Evolutionary conservation across 1,140 invertebrate species (phyloP), one percentile per base, ranked within the genome.

Genomic region (Bombus pyrosoma): DNA sequence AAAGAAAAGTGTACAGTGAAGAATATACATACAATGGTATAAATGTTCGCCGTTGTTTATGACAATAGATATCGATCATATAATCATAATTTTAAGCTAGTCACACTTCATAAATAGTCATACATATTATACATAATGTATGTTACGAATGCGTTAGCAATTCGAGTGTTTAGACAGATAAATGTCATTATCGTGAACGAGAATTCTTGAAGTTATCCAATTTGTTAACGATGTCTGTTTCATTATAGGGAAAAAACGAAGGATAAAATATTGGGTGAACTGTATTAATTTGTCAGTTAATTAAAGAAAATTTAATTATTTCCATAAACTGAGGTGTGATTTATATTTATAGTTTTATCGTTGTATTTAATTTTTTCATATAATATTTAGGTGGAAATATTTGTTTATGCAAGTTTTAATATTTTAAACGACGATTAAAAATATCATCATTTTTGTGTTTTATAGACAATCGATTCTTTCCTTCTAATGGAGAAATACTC

Each of bases 61-160:
- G 77, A 85, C 83, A 85, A 80, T 80, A 85, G 68, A 64, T 9
- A 80, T 34, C 71, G 83, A 81, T 62, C 78, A 72, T 75, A 66
- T 81, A 86, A 89, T 89, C 84, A 85, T 85, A 85, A 85, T 83
- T 80, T 86, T 88, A 86, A 89, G 88, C 88, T 89, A 89, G 88
- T 89, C 88, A 89, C 88, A 76, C 64, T 83, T 89, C 41, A 73
- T 78, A 69, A 81, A 89, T 89, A 89, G 74, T 89, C 75, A 86
- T 71, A 71, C 69, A 76, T 62, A 57, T 32, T 47, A 34, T 37
- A 37, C 28, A 43, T 9, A 53, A 47, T 47, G 57, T 68, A 47
- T 47, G 43, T 37, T 53, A 4, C 10, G 57, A 57, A 37, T 12
- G 53, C 28, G 34, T 62, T 85, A 37, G 47, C 66, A 32, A 85